Conservation (phyloP, 1,140 invertebrate species). For the Anastatus disparis region DNA sequence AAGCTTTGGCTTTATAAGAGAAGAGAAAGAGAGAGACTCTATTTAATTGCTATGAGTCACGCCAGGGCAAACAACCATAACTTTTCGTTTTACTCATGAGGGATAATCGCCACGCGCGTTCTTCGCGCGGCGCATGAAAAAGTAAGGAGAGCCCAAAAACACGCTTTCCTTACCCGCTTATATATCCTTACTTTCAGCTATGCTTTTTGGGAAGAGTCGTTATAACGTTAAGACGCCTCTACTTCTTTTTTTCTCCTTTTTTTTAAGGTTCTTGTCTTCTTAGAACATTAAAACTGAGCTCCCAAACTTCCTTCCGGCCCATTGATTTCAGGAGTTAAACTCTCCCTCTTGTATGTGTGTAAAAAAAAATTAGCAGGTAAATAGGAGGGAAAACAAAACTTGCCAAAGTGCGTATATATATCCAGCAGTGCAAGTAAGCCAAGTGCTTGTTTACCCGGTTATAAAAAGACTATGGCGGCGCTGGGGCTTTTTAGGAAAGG, state of each 20-base stretch:
- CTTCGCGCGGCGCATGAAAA: too few relatives aligned
- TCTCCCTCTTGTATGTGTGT: too few relatives aligned
- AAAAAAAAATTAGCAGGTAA: constrained; percentile 49
- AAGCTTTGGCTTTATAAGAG: background rate
- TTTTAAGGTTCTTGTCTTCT: too few relatives aligned
- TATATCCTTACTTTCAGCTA: too few relatives aligned
- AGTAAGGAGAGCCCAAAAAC: constrained; percentile 33
- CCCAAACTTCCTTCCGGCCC: constrained; percentile 51
- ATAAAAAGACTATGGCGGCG: too few relatives aligned
- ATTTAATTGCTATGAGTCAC: constrained; percentile 42
- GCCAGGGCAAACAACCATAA: constrained; percentile 33
- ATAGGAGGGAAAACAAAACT: constrained; percentile 49
- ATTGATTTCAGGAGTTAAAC: too few relatives aligned
- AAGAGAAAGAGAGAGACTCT: background rate
- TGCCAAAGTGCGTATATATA: too few relatives aligned
- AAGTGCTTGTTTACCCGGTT: too few relatives aligned
- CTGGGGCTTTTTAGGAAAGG: too few relatives aligned
- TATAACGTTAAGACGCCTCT: background rate
- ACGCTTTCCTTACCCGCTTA: background rate
- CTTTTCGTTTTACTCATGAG: constrained; percentile 31
- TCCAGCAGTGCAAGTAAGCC: too few relatives aligned
- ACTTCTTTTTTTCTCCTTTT: too few relatives aligned
- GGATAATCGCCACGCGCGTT: constrained; percentile 36
- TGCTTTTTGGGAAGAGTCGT: background rate
- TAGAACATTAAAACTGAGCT: constrained; percentile 19